Evolutionary conservation across 2,797 vertebrate species (phyloP), one percentile per base, ranked within the genome.

Genomic region (Dipus sagitta): DNA sequence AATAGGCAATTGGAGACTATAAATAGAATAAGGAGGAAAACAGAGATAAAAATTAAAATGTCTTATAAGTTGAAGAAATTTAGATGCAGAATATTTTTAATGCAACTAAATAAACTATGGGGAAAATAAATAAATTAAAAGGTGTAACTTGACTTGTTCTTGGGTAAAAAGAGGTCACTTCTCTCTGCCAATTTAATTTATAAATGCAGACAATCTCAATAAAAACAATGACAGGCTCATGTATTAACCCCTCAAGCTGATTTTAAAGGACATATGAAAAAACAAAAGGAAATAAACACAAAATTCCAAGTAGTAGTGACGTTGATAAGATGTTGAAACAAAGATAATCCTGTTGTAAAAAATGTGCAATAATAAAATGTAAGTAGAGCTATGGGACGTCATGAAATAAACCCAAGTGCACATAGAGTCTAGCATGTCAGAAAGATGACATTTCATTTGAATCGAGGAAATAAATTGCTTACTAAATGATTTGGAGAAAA

Each of bases 381-480:
- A 90, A 67, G 64, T 54, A 86, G 4, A 67, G n/a, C 20, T 78
- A 74, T n/a, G 12, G 6, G 34, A 5, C 58, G 62, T 26, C 20
- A 26, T 80, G 68, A 94, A 91, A 84, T 71, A 84, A 65, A 86
- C 9, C 13, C 42, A 72, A 77, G 20, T 77, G 12, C 42, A 42
- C 42, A 65, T 26, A n/a, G n/a, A 67, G 85, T 28, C 67, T 32
- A 68, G 47, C 47, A 85, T 54, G n/a, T 81, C n/a, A 82, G 76
- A 88, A 90, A 87, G 23, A 24, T 82, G 34, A 65, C 30, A 94
- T 81, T 86, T 92, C 67, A 86, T 75, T 60, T 28, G n/a, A 92
- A 70, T 28, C 3, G 60, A 9, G 21, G 34, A 90, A 76, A 92
- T 26, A 9, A 24, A 24, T 64, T 52, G 47, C 32, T 90, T 28